Base-by-base conservation (phyloP, 2,113 vertebrate genomes). In the Dolichotis patagonum region DNA sequence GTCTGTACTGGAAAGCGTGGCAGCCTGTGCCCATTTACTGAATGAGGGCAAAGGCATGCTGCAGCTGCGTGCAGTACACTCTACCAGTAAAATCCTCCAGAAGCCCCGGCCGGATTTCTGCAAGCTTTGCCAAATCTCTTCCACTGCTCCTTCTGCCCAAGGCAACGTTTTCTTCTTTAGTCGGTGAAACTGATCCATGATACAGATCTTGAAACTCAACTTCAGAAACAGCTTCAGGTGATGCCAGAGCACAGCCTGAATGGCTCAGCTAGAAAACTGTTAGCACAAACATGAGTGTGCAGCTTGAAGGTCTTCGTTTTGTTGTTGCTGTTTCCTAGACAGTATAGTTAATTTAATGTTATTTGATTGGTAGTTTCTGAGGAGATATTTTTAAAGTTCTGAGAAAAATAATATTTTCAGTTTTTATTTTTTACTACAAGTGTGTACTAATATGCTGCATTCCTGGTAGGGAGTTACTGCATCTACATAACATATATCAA, bases 41-140 rank as follows among this genome's bases (percentile, higher is more conserved):
- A 85, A 2, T 19, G 24, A 49, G n/a, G 12, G 20, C 0, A 7
- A 6, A 30, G 19, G 11, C 4, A 77, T 52, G 22, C 80, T 80
- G 49, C 11, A 62, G 41, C 3, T 38, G 63, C 7, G 35, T 32
- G 20, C 14, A 58, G 14, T 63, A 24, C 10, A 80, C 5, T 63
- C 8, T 0, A 60, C n/a, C 24, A 56, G 16, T 0, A 24, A 69
- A 56, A 0, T 81, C 80, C 0, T 4, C 26, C 60, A 60, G 12
- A 87, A 20, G 3, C 3, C 1, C 43, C 26, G 60, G 54, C 7
- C 82, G 9, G 7, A 82, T 56, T 89, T 35, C 17, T n/a, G 5
- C 1, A 89, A 85, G 8, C 20, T 62, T 49, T 20, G 28, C 26
- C n/a, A 92, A 13, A 3, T 49, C 16, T 52, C 1, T n/a, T 67